Conservation (phyloP, 1,140 invertebrate genomes). For the Battus philenor region DNA sequence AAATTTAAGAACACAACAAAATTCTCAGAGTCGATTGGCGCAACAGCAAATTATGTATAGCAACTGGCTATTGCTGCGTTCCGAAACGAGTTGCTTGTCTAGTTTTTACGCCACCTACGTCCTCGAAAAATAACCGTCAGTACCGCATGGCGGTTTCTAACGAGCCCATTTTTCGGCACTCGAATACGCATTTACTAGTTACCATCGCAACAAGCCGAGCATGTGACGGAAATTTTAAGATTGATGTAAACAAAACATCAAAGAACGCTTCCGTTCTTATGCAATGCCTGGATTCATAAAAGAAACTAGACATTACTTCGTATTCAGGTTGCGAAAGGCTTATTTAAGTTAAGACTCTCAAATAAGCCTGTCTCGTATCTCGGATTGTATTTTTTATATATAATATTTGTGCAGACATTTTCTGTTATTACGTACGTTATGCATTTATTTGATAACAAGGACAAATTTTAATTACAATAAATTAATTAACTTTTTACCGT, state of each 20-base stretch:
- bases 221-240: constrained; percentile 12
- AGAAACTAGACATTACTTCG: neutral
- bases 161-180: constrained; percentile 26
- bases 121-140: constrained; percentile 63
- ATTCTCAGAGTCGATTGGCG: neutral
- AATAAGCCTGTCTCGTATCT: neutral
- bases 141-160: constrained; percentile 33
- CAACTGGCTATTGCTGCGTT: constrained; percentile 19
- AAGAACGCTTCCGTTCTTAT: constrained; percentile 11
- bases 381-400: neutral
- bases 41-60: constrained; percentile 23
- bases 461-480: no score
- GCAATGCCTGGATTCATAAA: constrained; percentile 4
- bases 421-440: no score
- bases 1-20: no score
- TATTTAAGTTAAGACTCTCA: no score
- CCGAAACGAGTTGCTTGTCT: constrained; percentile 39
- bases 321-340: neutral
- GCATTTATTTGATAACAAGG: no score
- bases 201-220: neutral
- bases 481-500: no score
- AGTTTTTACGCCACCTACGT: constrained; percentile 44
- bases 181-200: constrained; percentile 2
- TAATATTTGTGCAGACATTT: no score
- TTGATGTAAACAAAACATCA: constrained; percentile 13